Conservation (phyloP, 2,888 invertebrate species). For the Tetropium fuscum region DNA sequence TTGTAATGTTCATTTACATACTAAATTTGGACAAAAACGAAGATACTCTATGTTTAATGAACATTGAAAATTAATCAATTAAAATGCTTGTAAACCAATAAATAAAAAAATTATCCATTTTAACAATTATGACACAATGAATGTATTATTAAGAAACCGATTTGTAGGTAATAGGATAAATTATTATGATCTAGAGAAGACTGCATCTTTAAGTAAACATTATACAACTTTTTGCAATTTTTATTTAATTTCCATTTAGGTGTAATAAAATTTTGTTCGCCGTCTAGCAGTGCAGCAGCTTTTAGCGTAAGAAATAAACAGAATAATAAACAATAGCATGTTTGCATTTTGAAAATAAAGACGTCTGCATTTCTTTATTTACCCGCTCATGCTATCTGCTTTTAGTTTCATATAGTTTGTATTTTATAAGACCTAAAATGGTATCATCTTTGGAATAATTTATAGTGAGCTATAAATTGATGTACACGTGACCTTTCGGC, state of each 20-base stretch:
- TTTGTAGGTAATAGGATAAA: constrained; percentile 64
- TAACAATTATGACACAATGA: constrained; percentile 67
- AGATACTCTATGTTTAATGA: constrained; percentile 59
- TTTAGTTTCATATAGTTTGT: no score
- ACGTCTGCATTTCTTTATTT: no score
- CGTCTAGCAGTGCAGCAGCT: constrained; percentile 63
- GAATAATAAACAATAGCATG: no score
- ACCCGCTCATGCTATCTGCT: no score
- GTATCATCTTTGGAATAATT: no score
- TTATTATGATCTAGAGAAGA: constrained; percentile 66
- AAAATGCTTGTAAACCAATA: constrained; percentile 61
- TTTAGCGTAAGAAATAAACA: constrained; percentile 9
- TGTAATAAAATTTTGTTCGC: constrained; percentile 61
- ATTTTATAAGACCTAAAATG: no score
- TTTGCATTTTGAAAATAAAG: no score
- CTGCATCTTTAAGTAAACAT: constrained; percentile 65
- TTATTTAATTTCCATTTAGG: constrained; percentile 58
- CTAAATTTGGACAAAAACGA: constrained; percentile 57
- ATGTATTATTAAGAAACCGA: constrained; percentile 65
- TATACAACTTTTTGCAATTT: constrained; percentile 58
- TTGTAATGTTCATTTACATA: constrained; percentile 60
- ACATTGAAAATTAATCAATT: constrained; percentile 47
- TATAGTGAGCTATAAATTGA: no score
- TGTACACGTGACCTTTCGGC: no score
- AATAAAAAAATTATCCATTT: constrained; percentile 63